A percentile compares a stretch with the other conserved stretches of the same genome.
Conservation (phyloP, 2,888 invertebrate genomes). For the Stegophylla sp. region DNA sequence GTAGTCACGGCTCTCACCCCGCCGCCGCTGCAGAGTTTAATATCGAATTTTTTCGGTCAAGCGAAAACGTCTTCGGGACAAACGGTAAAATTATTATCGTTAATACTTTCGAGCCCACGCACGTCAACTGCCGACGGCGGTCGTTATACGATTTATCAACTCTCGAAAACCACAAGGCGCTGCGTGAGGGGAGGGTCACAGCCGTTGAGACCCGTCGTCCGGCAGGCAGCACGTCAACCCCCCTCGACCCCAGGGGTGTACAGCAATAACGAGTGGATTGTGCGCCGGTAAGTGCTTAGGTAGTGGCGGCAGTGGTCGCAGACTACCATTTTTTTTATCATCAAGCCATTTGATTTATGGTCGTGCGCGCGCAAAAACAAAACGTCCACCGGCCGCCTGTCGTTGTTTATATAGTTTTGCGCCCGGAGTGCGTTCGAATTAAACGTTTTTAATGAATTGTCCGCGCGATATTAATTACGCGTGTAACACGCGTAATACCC, state of each 20-base stretch:
- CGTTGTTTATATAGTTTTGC: neutral
- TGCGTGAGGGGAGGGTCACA: too few relatives aligned
- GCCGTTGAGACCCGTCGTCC: neutral
- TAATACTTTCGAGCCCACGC: constrained; percentile 2
- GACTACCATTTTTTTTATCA: constrained; percentile 20
- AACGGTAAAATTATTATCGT: neutral
- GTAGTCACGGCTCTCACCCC: too few relatives aligned
- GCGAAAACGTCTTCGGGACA: neutral
- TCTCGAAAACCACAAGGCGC: neutral
- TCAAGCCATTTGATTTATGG: constrained; percentile 35
- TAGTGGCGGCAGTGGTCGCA: neutral
- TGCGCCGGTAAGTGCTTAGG: neutral
- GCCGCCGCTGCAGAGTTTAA: neutral
- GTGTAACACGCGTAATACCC: too few relatives aligned
- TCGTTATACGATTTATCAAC: constrained; percentile 15
- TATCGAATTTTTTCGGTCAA: neutral
- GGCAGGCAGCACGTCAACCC: neutral
- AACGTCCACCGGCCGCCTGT: neutral
- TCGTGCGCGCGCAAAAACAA: neutral
- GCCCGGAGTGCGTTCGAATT: constrained; percentile 29
- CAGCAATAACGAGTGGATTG: neutral
- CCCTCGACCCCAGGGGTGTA: too few relatives aligned
- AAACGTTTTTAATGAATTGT: neutral
- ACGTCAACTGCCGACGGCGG: too few relatives aligned
- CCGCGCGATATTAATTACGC: too few relatives aligned